A percentile compares a stretch with the other conserved stretches of the same genome.
These are phyloP conservation scores for Meiosimyza decipiens DNA, from an alignment of 2,888 invertebrate species.

Conservation along the genomic window DNA sequence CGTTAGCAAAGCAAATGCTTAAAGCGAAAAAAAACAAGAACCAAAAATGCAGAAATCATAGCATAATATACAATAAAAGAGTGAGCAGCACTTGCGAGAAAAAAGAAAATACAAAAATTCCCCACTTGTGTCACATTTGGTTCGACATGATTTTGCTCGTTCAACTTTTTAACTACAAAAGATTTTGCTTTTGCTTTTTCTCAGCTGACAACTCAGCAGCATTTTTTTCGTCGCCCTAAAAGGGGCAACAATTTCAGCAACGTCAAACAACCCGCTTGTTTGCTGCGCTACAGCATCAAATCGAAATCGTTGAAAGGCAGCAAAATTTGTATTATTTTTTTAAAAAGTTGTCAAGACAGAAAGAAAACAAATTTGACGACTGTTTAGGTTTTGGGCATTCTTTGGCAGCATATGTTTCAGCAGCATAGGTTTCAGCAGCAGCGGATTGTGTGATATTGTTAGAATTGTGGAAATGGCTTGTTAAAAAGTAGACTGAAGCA, in stretches of 20 bases:
- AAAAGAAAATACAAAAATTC: background rate
- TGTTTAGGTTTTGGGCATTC: slow-evolving; percentile 19
- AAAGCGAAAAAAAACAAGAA: no score
- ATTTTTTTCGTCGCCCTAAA: background rate
- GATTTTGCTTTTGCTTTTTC: background rate
- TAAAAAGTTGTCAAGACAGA: slow-evolving; percentile 17
- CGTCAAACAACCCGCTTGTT: background rate
- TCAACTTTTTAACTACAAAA: background rate
- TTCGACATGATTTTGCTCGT: slow-evolving; percentile 22
- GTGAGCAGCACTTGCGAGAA: background rate
- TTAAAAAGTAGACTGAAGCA: no score
- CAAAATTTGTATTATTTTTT: slow-evolving; percentile 10
- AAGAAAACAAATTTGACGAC: slow-evolving; percentile 15
- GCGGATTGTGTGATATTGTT: no score
- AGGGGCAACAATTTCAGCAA: background rate
- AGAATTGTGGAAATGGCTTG: no score
- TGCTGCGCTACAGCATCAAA: background rate
- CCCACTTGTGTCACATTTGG: slow-evolving; percentile 18
- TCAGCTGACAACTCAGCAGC: background rate
- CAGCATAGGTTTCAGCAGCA: background rate
- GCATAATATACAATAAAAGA: background rate
- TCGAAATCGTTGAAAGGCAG: slow-evolving; percentile 7
- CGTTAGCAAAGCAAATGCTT: no score
- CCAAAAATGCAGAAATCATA: background rate
- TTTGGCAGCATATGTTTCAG: slow-evolving; percentile 5